Evolutionary conservation across 2,113 vertebrate genomes (phyloP).

Genomic region (Ictalurus furcatus): DNA sequence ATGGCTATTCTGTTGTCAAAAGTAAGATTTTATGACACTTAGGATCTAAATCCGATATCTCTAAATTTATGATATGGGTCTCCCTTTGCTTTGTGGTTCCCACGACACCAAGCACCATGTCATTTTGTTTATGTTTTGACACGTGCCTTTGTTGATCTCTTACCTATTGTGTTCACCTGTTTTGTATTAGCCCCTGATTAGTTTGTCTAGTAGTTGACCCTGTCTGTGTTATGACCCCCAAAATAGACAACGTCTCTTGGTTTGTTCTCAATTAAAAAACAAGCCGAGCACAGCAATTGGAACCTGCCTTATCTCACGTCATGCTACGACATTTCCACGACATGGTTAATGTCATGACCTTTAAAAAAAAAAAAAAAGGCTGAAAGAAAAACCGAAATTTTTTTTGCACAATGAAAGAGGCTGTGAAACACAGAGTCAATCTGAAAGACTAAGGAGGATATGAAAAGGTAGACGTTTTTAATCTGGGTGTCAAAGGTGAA

Average conservation of each 20-base stretch:
- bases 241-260: neutral
- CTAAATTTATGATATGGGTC: neutral
- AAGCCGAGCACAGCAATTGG: neutral
- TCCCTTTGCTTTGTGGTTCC: neutral
- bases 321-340: neutral
- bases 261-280: constrained; percentile 14
- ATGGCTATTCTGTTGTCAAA: neutral
- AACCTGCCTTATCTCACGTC: neutral
- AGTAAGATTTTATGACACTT: neutral
- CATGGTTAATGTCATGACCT: constrained; percentile 12
- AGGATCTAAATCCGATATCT: neutral
- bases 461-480: neutral
- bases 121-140: neutral
- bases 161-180: neutral
- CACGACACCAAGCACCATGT: neutral
- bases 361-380: neutral
- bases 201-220: neutral
- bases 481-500: neutral
- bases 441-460: neutral
- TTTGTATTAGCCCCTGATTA: neutral
- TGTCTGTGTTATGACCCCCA: neutral
- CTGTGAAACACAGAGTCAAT: neutral
- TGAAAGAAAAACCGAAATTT: neutral
- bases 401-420: neutral
- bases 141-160: neutral